Conservation (phyloP, 2,888 invertebrate genomes). For the Mesochorus sp. region DNA sequence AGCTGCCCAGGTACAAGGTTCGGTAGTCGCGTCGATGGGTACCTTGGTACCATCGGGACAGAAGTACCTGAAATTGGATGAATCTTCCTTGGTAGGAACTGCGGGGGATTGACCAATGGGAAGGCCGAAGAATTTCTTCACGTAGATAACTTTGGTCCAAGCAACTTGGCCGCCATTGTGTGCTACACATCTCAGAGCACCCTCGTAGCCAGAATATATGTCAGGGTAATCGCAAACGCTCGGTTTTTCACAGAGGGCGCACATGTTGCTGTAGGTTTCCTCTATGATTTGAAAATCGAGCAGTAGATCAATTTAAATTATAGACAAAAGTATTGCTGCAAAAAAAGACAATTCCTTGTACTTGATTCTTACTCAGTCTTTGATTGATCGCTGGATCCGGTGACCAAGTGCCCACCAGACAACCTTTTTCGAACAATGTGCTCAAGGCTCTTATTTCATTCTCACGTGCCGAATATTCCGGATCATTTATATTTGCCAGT, state of each 20-base stretch:
- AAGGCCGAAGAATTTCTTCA: slow-evolving; percentile 90
- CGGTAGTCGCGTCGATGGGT: slow-evolving; percentile 85
- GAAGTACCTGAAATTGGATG: slow-evolving; percentile 88
- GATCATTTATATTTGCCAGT: slow-evolving; percentile 87
- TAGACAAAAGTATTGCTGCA: too few species aligned
- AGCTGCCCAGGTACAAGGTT: slow-evolving; percentile 91
- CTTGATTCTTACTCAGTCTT: slow-evolving; percentile 86
- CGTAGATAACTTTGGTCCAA: slow-evolving; percentile 92
- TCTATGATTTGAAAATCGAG: slow-evolving; percentile 82
- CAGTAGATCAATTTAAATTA: neutral
- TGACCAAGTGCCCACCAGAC: slow-evolving; percentile 93
- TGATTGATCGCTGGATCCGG: slow-evolving; percentile 88
- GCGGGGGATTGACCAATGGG: slow-evolving; percentile 85
- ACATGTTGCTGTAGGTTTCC: slow-evolving; percentile 89
- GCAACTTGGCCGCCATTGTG: slow-evolving; percentile 91
- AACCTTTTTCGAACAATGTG: slow-evolving; percentile 91
- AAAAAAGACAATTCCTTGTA: too few species aligned
- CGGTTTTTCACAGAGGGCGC: slow-evolving; percentile 90
- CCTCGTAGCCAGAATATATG: slow-evolving; percentile 92
- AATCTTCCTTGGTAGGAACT: slow-evolving; percentile 85
- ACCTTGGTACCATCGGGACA: slow-evolving; percentile 90
- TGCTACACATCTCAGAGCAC: slow-evolving; percentile 91
- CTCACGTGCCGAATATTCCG: slow-evolving; percentile 88
- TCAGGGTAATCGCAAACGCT: slow-evolving; percentile 91
- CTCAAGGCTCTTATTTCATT: slow-evolving; percentile 92